Percentiles rank a stretch among this genome's conserved stretches.
Conservation (phyloP, 1,140 invertebrate genomes). For the Ceratina calcarata region DNA sequence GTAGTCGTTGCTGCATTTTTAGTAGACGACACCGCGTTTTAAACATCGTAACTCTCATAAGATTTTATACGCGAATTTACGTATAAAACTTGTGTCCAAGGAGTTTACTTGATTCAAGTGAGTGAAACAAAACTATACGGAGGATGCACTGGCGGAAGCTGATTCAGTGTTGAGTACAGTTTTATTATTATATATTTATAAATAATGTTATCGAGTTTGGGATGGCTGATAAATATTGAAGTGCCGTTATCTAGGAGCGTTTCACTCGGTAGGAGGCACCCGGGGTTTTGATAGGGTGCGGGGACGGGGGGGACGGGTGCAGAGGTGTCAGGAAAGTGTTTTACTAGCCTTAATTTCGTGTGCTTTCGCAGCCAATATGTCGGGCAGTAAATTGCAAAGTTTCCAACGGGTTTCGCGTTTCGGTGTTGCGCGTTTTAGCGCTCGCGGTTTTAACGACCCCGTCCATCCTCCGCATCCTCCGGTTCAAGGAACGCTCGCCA, state of each 20-base stretch:
- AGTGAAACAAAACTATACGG: no score
- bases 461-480: constrained; percentile 53
- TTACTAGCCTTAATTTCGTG: constrained; percentile 78
- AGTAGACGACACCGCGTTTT: not conserved
- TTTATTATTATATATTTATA: no score
- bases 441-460: constrained; percentile 67
- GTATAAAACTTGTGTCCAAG: no score
- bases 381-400: constrained; percentile 75
- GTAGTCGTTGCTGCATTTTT: not conserved
- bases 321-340: constrained; percentile 73
- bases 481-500: constrained; percentile 56
- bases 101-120: no score
- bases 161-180: no score
- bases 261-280: not conserved
- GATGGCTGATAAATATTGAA: no score
- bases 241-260: no score
- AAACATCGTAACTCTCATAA: no score
- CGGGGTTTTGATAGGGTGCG: not conserved
- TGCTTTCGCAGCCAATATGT: constrained; percentile 77
- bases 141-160: no score
- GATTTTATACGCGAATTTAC: no score
- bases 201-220: no score
- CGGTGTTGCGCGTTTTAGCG: constrained; percentile 66
- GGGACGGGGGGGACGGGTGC: not conserved
- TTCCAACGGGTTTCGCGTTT: constrained; percentile 61